Evolutionary conservation across 1,140 invertebrate genomes (phyloP).

Genomic region (Trichonephila clavipes): DNA sequence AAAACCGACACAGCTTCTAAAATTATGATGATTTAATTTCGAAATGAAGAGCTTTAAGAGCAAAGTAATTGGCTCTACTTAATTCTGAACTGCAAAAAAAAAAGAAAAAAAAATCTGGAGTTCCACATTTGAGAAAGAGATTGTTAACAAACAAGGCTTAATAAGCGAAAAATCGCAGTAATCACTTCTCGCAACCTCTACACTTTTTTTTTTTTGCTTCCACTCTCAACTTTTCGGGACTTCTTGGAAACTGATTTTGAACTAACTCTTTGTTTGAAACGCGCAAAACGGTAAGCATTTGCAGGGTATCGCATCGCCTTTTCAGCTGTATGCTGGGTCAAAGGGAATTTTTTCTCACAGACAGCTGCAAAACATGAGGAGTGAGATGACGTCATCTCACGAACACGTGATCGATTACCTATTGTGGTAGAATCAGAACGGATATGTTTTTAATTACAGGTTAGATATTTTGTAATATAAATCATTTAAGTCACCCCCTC

Average conservation of each 20-base stretch:
- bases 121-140: not conserved
- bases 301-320: not conserved
- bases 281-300: not conserved
- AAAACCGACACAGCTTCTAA: too few relatives aligned
- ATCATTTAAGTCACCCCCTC: conserved; percentile 51
- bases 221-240: too few relatives aligned
- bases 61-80: too few relatives aligned
- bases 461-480: conserved; percentile 29
- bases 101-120: not conserved
- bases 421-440: conserved; percentile 65
- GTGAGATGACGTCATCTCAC: conserved; percentile 74
- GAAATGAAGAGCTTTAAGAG: too few relatives aligned
- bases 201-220: not conserved
- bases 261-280: not conserved
- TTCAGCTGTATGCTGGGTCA: not conserved
- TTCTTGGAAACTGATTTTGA: conserved; percentile 13
- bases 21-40: too few relatives aligned
- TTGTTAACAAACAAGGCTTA: not conserved
- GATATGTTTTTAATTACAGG: conserved; percentile 72
- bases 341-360: conserved; percentile 40
- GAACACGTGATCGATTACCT: conserved; percentile 67
- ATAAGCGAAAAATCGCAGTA: not conserved
- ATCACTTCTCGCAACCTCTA: not conserved
- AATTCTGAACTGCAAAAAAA: too few relatives aligned
- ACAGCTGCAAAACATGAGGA: conserved; percentile 69